Percentiles rank a stretch among this genome's conserved stretches.
phyloP scores from a whole-genome alignment of 2,888 invertebrate species.

The Matsumyia berberina region DNA sequence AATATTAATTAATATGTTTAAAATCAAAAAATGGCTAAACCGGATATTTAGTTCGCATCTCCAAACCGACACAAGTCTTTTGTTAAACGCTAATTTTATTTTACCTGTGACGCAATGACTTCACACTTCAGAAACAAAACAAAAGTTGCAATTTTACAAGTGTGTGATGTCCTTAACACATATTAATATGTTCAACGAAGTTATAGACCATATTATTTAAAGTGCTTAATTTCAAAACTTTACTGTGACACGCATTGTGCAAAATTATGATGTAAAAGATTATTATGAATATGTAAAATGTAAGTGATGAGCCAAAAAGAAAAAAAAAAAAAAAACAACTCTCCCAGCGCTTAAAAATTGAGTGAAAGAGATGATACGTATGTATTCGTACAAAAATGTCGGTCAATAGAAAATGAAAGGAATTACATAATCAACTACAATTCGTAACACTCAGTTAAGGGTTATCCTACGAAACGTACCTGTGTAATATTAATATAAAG shows the following conservation, averaged over 20 bases:
- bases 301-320: conserved; percentile 43
- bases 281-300: conserved; percentile 53
- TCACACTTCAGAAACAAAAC: conserved; percentile 60
- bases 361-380: conserved; percentile 61
- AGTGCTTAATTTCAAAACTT: conserved; percentile 31
- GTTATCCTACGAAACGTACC: conserved; percentile 71
- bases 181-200: conserved; percentile 44
- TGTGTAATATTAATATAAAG: conserved; percentile 61
- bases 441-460: conserved; percentile 73
- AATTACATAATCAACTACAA: conserved; percentile 83
- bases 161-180: conserved; percentile 55
- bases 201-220: conserved; percentile 24
- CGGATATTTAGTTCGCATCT: conserved; percentile 64
- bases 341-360: conserved; percentile 37
- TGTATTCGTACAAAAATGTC: conserved; percentile 71
- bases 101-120: conserved; percentile 59
- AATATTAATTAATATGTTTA: conserved; percentile 52
- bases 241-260: conserved; percentile 31
- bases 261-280: conserved; percentile 59
- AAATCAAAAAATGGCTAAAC: conserved; percentile 61
- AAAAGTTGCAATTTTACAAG: conserved; percentile 40
- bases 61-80: conserved; percentile 55
- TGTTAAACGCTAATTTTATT: conserved; percentile 42
- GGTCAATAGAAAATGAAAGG: conserved; percentile 81
- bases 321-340: conserved; percentile 53